Evolutionary conservation across 1,140 invertebrate genomes (phyloP).

Genomic region (Aphelinus atriplicis): DNA sequence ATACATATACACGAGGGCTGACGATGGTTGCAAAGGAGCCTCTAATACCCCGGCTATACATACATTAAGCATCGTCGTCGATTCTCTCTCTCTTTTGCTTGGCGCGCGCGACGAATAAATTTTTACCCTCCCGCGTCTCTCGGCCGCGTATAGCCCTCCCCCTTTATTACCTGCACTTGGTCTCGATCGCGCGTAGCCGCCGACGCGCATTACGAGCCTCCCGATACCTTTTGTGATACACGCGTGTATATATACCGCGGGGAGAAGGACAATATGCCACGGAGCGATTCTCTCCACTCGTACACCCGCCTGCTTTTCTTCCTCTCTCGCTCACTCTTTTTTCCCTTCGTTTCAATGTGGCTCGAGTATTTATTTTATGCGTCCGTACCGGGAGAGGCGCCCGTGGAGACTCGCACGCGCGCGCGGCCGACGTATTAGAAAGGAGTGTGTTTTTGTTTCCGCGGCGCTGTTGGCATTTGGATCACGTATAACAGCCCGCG

Average conservation of each 20-base stretch:
- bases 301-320: not conserved
- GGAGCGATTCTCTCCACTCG: not conserved
- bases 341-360: not conserved
- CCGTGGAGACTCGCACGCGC: too few species aligned
- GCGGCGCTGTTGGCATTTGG: too few species aligned
- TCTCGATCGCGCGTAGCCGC: conserved; percentile 2
- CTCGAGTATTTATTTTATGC: conserved; percentile 2
- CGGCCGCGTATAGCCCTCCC: not conserved
- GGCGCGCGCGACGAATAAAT: not conserved
- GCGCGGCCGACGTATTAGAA: too few species aligned
- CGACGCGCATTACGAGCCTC: conserved; percentile 13
- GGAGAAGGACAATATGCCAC: conserved; percentile 7
- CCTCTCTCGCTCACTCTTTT: not conserved
- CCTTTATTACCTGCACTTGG: conserved; percentile 32
- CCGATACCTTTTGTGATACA: not conserved
- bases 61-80: conserved; percentile 16
- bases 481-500: too few species aligned
- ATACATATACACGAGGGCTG: too few species aligned
- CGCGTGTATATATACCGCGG: not conserved
- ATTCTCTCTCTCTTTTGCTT: not conserved
- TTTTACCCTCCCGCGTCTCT: not conserved
- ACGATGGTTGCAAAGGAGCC: not conserved
- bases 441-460: too few species aligned
- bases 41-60: conserved; percentile 10
- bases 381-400: too few species aligned